Conservation (phyloP, 2,888 invertebrate species). For the Drosophila parthenogenetica region DNA sequence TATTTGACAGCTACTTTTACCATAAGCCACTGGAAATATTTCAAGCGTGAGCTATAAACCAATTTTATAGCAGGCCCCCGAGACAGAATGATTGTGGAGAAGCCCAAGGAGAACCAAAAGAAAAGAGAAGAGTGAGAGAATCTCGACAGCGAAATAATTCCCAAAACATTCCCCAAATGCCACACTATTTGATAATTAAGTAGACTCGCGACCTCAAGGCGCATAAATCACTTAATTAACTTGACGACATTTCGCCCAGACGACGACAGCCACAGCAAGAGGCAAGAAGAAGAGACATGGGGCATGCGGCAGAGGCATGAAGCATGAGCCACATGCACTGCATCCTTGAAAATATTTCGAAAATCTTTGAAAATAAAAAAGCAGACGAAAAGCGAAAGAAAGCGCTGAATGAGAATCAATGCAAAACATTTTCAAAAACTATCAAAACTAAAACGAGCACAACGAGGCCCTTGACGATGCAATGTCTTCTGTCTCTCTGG, state of each 20-base stretch:
- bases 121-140: constrained; percentile 36
- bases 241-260: constrained; percentile 75
- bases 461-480: constrained; percentile 48
- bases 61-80: constrained; percentile 61
- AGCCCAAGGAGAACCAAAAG: constrained; percentile 11
- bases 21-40: constrained; percentile 55
- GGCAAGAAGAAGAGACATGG: constrained; percentile 1
- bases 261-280: constrained; percentile 34
- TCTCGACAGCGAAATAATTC: constrained; percentile 63
- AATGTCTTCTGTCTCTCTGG: neutral
- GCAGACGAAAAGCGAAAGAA: constrained; percentile 24
- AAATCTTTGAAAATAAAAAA: constrained; percentile 56
- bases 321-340: constrained; percentile 41
- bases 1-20: constrained; percentile 48
- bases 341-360: constrained; percentile 77
- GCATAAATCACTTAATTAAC: constrained; percentile 82
- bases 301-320: constrained; percentile 11
- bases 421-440: constrained; percentile 68
- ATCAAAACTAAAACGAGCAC: constrained; percentile 70
- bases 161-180: constrained; percentile 78
- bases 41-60: constrained; percentile 71
- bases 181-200: constrained; percentile 80
- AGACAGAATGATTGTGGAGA: constrained; percentile 5
- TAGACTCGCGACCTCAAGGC: constrained; percentile 76
- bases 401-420: constrained; percentile 64